A percentile compares a stretch with the other conserved stretches of the same genome.
phyloP scores from a whole-genome alignment of 2,113 vertebrate genomes.

The Dipodomys merriami region DNA sequence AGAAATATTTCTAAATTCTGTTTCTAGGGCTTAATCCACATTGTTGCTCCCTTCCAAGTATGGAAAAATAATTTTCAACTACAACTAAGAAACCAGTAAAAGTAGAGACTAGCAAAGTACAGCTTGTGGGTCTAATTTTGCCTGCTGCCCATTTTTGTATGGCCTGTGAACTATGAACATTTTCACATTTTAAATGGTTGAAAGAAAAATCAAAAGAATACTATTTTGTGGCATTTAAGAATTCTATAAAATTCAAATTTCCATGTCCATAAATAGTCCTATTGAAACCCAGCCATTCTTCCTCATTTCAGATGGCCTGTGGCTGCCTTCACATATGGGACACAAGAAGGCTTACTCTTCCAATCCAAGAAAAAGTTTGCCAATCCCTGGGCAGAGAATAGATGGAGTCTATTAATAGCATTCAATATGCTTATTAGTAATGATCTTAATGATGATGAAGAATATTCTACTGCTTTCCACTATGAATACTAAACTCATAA shows the following conservation, averaged over 20 bases:
- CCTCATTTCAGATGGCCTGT: neutral
- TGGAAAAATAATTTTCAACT: conserved; percentile 31
- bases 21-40: conserved; percentile 31
- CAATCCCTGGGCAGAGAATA: neutral
- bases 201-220: neutral
- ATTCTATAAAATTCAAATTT: conserved; percentile 39
- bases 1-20: conserved; percentile 8
- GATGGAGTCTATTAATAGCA: conserved; percentile 22
- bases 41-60: conserved; percentile 9
- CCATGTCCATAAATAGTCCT: conserved; percentile 20
- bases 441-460: conserved; percentile 15
- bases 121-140: neutral
- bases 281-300: neutral
- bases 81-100: conserved; percentile 6
- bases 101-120: neutral
- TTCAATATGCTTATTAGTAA: conserved; percentile 46
- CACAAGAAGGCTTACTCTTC: conserved; percentile 37
- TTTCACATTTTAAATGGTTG: conserved; percentile 27
- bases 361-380: conserved; percentile 42
- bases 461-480: conserved; percentile 18
- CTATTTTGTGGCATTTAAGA: conserved; percentile 48
- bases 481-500: neutral
- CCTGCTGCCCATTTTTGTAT: neutral
- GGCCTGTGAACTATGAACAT: neutral
- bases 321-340: neutral